These are phyloP conservation scores for Aspidoscelis tigris DNA, from an alignment of 2,113 vertebrate species.

Conservation along the genomic window DNA sequence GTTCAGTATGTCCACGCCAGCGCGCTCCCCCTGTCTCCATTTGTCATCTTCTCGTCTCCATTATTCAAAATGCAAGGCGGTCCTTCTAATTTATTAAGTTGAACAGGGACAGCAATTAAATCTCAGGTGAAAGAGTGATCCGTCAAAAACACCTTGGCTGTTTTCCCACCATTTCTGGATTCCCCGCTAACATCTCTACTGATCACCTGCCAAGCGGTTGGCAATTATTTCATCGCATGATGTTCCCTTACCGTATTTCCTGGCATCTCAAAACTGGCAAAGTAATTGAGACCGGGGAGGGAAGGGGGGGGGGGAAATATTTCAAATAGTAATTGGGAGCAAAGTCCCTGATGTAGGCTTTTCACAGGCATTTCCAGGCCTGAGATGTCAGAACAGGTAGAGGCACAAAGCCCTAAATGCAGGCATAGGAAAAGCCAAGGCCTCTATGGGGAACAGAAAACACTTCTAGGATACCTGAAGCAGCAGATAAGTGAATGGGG, in stretches of 20 bases:
- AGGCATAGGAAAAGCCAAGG: too few species aligned
- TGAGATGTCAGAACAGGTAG: background rate
- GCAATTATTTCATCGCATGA: conserved; percentile 23
- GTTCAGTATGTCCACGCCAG: rapidly evolving
- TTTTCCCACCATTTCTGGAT: background rate
- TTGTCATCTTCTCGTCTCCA: background rate
- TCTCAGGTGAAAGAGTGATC: background rate
- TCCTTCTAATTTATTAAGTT: background rate
- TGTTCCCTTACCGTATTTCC: background rate
- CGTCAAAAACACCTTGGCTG: background rate
- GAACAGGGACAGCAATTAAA: conserved; percentile 13
- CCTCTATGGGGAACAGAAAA: background rate
- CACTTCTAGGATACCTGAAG: background rate
- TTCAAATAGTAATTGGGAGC: background rate
- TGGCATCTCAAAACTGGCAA: background rate
- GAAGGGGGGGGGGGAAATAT: background rate
- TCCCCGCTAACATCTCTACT: background rate
- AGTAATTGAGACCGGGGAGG: background rate
- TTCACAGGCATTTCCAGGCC: background rate
- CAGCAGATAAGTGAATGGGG: background rate
- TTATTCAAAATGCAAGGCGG: background rate
- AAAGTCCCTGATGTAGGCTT: rapidly evolving
- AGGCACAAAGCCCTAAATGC: background rate
- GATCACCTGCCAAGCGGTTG: background rate
- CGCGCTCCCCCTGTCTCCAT: background rate